phyloP scores from a whole-genome alignment of 2,113 vertebrate genomes.

The Orientallactaga bullata region DNA sequence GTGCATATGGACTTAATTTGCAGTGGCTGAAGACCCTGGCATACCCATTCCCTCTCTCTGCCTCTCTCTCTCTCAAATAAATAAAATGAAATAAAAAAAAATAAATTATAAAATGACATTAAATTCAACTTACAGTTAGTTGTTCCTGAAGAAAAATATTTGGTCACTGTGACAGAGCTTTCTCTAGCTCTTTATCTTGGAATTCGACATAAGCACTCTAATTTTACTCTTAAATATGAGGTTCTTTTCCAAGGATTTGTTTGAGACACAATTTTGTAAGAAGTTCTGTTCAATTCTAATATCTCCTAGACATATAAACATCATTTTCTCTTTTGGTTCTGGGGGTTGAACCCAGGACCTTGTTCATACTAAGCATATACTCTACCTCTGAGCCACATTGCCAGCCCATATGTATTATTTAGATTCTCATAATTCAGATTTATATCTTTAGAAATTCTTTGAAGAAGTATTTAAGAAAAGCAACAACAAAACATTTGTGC shows the following conservation, averaged over 20 bases:
- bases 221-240: background rate
- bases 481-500: background rate
- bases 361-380: background rate
- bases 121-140: background rate
- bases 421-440: background rate
- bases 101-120: background rate
- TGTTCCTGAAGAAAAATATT: background rate
- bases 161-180: background rate
- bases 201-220: background rate
- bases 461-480: background rate
- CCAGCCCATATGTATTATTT: background rate
- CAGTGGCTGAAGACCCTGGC: too few relatives aligned
- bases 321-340: background rate
- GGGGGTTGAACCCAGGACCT: background rate
- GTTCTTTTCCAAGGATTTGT: background rate
- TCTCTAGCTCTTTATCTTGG: background rate
- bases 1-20: too few relatives aligned
- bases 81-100: background rate
- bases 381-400: background rate
- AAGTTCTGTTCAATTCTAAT: background rate
- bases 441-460: conserved; percentile 11
- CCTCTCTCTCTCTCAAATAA: background rate
- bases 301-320: background rate
- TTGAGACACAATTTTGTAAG: background rate
- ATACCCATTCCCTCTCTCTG: too few relatives aligned